Evolutionary conservation across 2,888 invertebrate genomes (phyloP).

Genomic region (Selenia dentaria): DNA sequence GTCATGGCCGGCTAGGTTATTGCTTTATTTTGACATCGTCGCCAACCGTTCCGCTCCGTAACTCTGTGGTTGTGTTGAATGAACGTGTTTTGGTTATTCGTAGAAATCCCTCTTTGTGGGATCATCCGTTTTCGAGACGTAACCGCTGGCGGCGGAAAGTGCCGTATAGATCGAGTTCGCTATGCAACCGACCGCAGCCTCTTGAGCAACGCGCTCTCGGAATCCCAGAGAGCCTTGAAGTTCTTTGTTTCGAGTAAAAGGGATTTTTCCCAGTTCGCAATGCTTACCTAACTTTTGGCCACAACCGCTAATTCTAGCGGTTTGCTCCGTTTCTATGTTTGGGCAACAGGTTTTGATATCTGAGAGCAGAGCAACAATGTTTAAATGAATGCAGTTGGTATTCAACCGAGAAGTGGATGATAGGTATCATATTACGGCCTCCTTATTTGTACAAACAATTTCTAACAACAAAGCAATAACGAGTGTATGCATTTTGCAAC

Average conservation of each 20-base stretch:
- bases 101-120: slow-evolving; percentile 59
- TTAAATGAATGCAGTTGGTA: background rate
- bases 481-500: background rate
- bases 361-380: slow-evolving; percentile 11
- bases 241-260: slow-evolving; percentile 63
- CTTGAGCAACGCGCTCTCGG: slow-evolving; percentile 55
- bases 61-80: slow-evolving; percentile 60
- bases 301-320: slow-evolving; percentile 56
- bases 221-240: slow-evolving; percentile 64
- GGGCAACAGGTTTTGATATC: slow-evolving; percentile 23
- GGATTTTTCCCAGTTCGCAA: slow-evolving; percentile 48
- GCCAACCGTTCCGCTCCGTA: slow-evolving; percentile 55
- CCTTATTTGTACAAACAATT: slow-evolving; percentile 3
- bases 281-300: slow-evolving; percentile 44
- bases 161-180: slow-evolving; percentile 49
- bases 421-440: background rate
- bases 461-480: slow-evolving; percentile 1
- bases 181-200: slow-evolving; percentile 57
- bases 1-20: slow-evolving; percentile 50
- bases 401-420: background rate
- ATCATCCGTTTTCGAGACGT: slow-evolving; percentile 40
- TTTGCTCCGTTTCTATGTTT: slow-evolving; percentile 44
- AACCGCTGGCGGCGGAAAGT: slow-evolving; percentile 54
- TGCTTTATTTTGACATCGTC: slow-evolving; percentile 56
- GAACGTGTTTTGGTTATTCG: slow-evolving; percentile 62